phyloP scores from a whole-genome alignment of 2,888 invertebrate species.

The Agrochola macilenta region DNA sequence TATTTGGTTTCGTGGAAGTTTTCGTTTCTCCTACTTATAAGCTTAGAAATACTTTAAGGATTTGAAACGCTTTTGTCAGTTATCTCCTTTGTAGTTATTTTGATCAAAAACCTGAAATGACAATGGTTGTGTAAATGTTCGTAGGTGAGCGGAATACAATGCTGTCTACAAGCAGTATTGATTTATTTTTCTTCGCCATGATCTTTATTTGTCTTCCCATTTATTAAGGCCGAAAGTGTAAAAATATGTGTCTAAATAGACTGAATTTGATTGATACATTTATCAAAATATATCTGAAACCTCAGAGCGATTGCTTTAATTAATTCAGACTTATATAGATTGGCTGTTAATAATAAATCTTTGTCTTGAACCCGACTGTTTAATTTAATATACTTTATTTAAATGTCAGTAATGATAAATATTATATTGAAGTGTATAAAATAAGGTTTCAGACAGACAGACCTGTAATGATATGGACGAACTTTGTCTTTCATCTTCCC shows the following conservation, averaged over 20 bases:
- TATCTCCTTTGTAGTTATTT: constrained; percentile 31
- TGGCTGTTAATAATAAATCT: constrained; percentile 31
- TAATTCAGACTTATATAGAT: constrained; percentile 31
- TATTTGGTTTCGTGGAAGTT: not conserved
- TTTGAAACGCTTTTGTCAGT: constrained; percentile 13
- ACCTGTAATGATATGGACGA: not conserved
- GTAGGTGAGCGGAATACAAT: constrained; percentile 29
- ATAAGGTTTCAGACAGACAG: not conserved
- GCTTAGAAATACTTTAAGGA: constrained; percentile 9
- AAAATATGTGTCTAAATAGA: constrained; percentile 3
- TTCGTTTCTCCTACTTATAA: not conserved
- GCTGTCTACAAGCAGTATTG: not conserved
- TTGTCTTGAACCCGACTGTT: constrained; percentile 22
- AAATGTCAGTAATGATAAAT: constrained; percentile 28
- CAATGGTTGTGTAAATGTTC: constrained; percentile 2
- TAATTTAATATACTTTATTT: constrained; percentile 23
- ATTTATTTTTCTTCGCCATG: constrained; percentile 6
- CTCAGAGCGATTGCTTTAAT: constrained; percentile 30
- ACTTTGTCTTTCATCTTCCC: constrained; percentile 7
- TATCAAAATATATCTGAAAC: constrained; percentile 21
- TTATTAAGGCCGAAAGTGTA: not conserved
- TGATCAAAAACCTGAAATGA: not conserved
- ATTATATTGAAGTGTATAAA: not conserved
- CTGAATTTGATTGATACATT: constrained; percentile 15
- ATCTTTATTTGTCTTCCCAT: not conserved